Evolutionary conservation across 2,797 vertebrate species (phyloP), one percentile per base, ranked within the genome.

Genomic region (Tokudaia tokunoshimensis): DNA sequence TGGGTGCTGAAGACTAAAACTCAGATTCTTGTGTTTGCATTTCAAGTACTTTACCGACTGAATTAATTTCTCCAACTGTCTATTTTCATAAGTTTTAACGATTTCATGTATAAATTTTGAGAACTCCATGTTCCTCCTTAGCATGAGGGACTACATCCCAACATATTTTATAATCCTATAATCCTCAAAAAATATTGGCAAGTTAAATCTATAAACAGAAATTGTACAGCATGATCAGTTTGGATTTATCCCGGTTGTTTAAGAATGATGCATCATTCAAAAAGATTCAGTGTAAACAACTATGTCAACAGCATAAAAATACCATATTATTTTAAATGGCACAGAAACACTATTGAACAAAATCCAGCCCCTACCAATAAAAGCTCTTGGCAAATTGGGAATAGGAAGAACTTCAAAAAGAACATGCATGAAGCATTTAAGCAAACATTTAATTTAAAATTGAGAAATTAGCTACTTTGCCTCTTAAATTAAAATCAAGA

Each of bases 381-480:
- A 90, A 86, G 55, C 37, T 86, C n/a, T 82, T 9, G 78, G 31
- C 10, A 75, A 91, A 74, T 61, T 87, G 0, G 3, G 24, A 92
- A 34, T 87, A 87, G 17, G 83, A 31, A n/a, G 10, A 59, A 79
- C 15, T 87, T 83, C 29, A 24, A 91, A 91, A 94, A 94, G 31
- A 92, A 67, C 13, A 65, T 83, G 87, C 63, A 79, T 15, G 17
- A 74, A 91, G 65, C 93, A 17, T 20, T 61, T 91, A n/a, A 95
- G 34, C 55, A 94, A 95, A 72, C 31, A 83, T 89, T 65, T 22
- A 78, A 65, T 57, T 72, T 74, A 72, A 84, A 88, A 67, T 29
- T 88, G 26, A 88, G 29, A 79, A 93, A 79, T 50, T 82, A 94
- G 26, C 59, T 87, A 22, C 10, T 83, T 88, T 91, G 75, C 17